A percentile compares a stretch with the other conserved stretches of the same genome.
Evolutionary conservation across 1,140 invertebrate species (phyloP).

Genomic region (Trinorchestia longiramus): DNA sequence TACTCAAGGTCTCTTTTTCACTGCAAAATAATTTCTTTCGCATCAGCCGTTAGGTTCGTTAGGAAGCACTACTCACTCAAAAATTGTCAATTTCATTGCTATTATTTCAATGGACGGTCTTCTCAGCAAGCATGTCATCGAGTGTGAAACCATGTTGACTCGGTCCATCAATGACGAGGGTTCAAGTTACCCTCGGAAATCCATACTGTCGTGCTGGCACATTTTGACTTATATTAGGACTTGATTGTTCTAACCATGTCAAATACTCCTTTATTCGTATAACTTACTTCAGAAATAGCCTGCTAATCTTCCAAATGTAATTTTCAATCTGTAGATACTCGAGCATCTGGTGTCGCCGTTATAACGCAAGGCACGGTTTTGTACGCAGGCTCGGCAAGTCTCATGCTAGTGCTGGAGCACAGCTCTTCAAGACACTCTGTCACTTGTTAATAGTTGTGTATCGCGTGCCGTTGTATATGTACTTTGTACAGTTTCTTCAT

Average conservation of each 20-base stretch:
- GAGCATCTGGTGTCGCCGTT: neutral
- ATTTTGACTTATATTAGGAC: neutral
- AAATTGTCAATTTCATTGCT: neutral
- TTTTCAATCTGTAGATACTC: neutral
- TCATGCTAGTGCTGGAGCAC: no score
- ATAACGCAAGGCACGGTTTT: neutral
- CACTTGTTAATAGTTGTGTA: neutral
- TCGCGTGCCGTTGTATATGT: neutral
- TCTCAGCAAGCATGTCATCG: neutral
- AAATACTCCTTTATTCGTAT: neutral
- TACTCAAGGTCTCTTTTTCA: neutral
- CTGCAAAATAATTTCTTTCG: no score
- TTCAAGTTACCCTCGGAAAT: neutral
- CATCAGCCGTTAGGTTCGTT: neutral
- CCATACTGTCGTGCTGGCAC: neutral
- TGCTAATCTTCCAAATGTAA: neutral
- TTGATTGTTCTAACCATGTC: neutral
- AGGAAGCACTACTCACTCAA: neutral
- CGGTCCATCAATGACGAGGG: neutral
- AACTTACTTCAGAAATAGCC: neutral
- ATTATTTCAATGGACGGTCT: neutral
- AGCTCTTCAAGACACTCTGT: neutral
- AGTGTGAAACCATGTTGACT: neutral
- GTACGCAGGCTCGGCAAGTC: neutral
- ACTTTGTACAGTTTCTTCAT: neutral